phyloP scores from a whole-genome alignment of 2,113 vertebrate genomes.

The Atlantisia rogersi region DNA sequence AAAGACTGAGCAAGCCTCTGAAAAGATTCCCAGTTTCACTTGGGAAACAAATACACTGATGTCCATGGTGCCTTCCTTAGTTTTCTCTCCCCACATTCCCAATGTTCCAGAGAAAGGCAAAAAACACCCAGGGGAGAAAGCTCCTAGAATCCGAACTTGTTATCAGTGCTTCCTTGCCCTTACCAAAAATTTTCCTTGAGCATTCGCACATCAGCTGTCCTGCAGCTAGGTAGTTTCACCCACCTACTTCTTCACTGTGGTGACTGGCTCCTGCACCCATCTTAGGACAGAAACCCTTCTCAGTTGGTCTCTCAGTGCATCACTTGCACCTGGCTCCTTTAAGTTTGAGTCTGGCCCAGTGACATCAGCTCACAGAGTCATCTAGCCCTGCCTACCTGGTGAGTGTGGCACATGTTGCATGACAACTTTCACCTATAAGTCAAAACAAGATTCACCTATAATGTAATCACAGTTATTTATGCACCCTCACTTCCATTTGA shows the following conservation, averaged over 20 bases:
- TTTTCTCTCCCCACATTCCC: neutral
- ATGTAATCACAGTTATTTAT: neutral
- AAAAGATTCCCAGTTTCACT: neutral
- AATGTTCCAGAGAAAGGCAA: neutral
- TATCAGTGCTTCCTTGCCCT: neutral
- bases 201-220: neutral
- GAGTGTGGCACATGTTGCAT: fast-evolving
- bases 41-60: neutral
- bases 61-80: neutral
- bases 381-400: neutral
- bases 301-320: neutral
- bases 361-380: neutral
- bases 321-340: neutral
- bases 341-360: neutral
- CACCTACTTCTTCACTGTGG: neutral
- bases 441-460: neutral
- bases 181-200: neutral
- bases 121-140: neutral
- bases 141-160: neutral
- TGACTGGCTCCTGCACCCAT: neutral
- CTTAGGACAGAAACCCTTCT: neutral
- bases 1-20: neutral
- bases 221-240: neutral
- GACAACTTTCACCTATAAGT: neutral
- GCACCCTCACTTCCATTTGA: neutral